Conservation (phyloP, 92 coral and sea anemone species). For the Zoanthus sansibaricus region DNA sequence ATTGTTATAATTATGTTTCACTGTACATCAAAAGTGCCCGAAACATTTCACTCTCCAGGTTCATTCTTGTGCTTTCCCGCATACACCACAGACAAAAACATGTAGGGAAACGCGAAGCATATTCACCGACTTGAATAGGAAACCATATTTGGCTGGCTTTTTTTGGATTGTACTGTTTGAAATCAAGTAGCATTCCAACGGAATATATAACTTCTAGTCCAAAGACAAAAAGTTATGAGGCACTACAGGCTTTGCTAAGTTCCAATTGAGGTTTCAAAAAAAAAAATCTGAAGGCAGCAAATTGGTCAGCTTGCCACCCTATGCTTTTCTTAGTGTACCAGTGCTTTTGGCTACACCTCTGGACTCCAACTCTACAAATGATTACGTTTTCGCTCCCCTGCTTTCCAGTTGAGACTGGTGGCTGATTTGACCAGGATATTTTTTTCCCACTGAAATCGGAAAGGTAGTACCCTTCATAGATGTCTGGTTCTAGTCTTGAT, state of each 20-base stretch:
- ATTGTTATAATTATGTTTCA: background rate
- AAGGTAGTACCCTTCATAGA: background rate
- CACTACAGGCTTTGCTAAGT: background rate
- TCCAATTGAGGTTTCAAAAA: background rate
- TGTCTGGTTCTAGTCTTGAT: conserved; percentile 17
- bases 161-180: conserved; percentile 7
- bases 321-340: conserved; percentile 1
- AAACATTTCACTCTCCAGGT: background rate
- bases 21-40: background rate
- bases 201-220: background rate
- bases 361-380: background rate
- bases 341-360: conserved; percentile 24
- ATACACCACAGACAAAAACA: background rate
- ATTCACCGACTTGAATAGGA: conserved; percentile 2
- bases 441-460: background rate
- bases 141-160: conserved; percentile 1
- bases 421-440: conserved; percentile 18
- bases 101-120: conserved; percentile 9
- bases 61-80: conserved; percentile 18
- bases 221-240: background rate
- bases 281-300: background rate
- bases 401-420: conserved; percentile 21
- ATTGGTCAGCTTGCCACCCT: background rate
- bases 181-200: background rate
- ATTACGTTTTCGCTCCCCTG: conserved; percentile 12